These are phyloP conservation scores for Cephalopholis sonnerati DNA, from an alignment of 2,113 vertebrate species.

Conservation along the genomic window DNA sequence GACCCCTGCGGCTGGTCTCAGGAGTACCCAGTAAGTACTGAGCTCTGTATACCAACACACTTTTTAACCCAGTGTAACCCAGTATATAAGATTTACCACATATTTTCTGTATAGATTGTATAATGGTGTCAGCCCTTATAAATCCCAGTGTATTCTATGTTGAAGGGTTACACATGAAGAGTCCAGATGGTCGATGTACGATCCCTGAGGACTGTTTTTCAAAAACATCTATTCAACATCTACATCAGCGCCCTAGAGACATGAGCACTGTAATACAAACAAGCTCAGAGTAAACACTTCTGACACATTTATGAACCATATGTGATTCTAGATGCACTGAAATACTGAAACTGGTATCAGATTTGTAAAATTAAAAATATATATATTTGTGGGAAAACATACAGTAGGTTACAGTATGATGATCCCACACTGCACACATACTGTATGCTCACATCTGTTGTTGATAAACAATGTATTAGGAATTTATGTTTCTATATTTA, in stretches of 20 bases:
- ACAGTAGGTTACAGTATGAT: not conserved
- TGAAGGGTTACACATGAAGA: slow-evolving; percentile 30
- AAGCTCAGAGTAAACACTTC: slow-evolving; percentile 26
- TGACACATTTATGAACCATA: slow-evolving; percentile 12
- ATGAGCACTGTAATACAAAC: slow-evolving; percentile 19
- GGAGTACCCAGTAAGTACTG: slow-evolving; percentile 97
- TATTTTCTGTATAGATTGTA: not conserved
- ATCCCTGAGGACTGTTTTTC: slow-evolving; percentile 60
- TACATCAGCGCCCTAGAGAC: slow-evolving; percentile 46
- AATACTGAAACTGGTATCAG: not conserved
- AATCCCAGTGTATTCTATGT: not conserved
- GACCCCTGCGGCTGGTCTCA: slow-evolving; percentile 98
- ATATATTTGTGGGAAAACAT: not conserved
- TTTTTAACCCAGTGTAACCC: not conserved
- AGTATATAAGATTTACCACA: not conserved
- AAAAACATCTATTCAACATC: slow-evolving; percentile 51
- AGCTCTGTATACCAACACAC: not conserved
- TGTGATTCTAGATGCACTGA: slow-evolving; percentile 4
- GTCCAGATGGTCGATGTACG: slow-evolving; percentile 64
- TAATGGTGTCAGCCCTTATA: not conserved
- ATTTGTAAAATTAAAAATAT: not conserved
- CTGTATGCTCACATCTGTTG: not conserved
- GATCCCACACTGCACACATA: not conserved
- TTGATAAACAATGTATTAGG: not conserved
- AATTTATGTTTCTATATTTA: not conserved